phyloP scores from a whole-genome alignment of 2,797 vertebrate genomes.

The Enteromius argenteus region DNA sequence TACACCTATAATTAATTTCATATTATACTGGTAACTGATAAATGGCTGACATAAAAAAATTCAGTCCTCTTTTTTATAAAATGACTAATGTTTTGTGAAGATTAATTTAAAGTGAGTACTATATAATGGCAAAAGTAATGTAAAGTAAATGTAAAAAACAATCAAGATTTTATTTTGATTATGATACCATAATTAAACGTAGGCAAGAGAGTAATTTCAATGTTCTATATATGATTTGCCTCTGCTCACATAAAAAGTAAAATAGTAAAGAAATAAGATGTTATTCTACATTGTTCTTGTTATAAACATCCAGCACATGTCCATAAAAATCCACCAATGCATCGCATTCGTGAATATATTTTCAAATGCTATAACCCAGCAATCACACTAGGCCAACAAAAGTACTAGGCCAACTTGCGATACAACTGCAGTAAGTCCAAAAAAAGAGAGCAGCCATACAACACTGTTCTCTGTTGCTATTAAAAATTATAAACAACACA shows the following conservation, averaged over 20 bases:
- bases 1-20: neutral
- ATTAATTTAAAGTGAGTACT: neutral
- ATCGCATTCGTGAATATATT: neutral
- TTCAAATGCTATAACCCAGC: neutral
- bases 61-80: neutral
- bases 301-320: neutral
- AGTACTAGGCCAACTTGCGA: neutral
- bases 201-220: neutral
- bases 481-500: conserved; percentile 60
- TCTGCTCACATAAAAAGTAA: neutral
- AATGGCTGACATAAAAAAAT: neutral
- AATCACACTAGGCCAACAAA: neutral
- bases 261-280: neutral
- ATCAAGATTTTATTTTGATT: neutral
- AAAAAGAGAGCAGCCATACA: conserved; percentile 12
- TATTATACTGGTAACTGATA: neutral
- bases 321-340: neutral
- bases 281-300: neutral
- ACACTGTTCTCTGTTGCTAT: conserved; percentile 55
- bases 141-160: neutral
- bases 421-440: neutral
- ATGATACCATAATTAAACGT: neutral
- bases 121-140: neutral
- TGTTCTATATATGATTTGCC: neutral
- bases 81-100: neutral